Conservation (phyloP, 2,888 invertebrate species). For the Parnassius smintheus region DNA sequence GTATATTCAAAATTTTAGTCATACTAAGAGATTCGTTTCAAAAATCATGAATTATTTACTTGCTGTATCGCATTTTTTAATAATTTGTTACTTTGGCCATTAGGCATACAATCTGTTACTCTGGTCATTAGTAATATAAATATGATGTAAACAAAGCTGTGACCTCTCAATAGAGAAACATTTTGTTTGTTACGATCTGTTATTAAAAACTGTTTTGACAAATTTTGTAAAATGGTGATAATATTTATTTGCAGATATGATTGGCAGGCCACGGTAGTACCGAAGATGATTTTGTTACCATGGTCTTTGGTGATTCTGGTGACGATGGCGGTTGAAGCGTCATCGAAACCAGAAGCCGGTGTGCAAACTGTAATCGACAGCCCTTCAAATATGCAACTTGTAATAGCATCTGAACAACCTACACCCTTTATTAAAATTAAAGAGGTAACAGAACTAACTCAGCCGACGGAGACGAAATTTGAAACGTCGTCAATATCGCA, state of each 20-base stretch:
- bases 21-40: no score
- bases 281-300: background rate
- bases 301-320: background rate
- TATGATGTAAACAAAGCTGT: no score
- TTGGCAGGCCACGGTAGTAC: background rate
- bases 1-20: no score
- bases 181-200: background rate
- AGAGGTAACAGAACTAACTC: background rate
- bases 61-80: no score
- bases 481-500: background rate
- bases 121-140: no score
- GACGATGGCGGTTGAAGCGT: background rate
- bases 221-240: no score
- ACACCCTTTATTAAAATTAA: background rate
- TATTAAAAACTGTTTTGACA: background rate
- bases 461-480: background rate
- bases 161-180: no score
- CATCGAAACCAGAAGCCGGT: background rate
- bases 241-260: slow-evolving; percentile 2
- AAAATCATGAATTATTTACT: no score
- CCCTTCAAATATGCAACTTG: background rate
- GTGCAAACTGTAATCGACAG: background rate
- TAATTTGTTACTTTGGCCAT: no score
- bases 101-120: no score
- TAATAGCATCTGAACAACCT: background rate